Base-by-base conservation (phyloP, 1,140 invertebrate genomes). In the Plutomurus gul region DNA sequence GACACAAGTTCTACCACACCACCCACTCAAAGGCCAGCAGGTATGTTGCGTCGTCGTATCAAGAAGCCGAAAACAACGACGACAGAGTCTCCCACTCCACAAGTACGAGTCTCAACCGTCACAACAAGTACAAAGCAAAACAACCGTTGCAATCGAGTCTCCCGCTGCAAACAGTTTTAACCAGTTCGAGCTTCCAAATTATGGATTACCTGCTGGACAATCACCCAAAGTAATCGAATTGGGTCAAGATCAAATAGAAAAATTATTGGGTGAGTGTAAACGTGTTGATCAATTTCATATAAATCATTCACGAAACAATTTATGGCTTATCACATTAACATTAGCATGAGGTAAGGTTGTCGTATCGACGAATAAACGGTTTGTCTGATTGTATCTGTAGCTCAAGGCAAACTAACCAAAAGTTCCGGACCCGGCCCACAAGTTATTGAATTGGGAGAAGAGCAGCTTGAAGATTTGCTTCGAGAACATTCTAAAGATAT, bases 371-470 rank as follows among this genome's bases (percentile, higher is more conserved):
- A n/a, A n/a, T n/a, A n/a, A n/a, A n/a, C n/a, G n/a, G n/a, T n/a
- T n/a, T n/a, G n/a, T n/a, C n/a, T n/a, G n/a, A n/a, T n/a, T n/a
- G n/a, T n/a, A n/a, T n/a, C n/a, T n/a, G 40, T 10, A 8, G 70
- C 36, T 10, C 36, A 20, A 7, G 70, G 70, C 1, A 72, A 72
- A 40, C 13, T 40, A 40, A 43, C 37, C 16, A 72, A 72, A 18
- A 72, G 36, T 40, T 13, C 36, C 39, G 36, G 60, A 16, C 8
- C 60, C 6, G 49, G 60, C 10, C 76, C 56, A 70, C 51, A 77
- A 11, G 43, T 73, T 76, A 75, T 79, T 33, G 60, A 46, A 43
- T 43, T 77, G 13, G 43, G 36, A 6, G 47, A 56, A 47, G 37
- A 39, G 4, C 27, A 71, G 22, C 13, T 60, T 7, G 36, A 71